Percentiles rank a stretch among this genome's conserved stretches.
Conservation (phyloP, 2,888 invertebrate genomes). For the Sicus ferrugineus region DNA sequence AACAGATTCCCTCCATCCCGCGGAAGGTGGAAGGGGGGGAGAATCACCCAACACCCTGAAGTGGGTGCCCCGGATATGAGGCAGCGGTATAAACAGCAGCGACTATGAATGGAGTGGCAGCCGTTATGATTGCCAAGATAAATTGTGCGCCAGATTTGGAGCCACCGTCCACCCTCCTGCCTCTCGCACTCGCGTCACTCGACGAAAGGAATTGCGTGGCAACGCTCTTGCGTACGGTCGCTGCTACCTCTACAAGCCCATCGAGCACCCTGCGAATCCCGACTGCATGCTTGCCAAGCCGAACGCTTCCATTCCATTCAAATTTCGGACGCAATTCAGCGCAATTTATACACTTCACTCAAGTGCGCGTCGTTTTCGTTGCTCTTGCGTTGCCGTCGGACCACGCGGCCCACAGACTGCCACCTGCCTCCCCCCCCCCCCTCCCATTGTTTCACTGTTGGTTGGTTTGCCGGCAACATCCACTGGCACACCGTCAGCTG, state of each 20-base stretch:
- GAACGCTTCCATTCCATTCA: background rate
- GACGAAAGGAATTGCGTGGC: constrained; percentile 11
- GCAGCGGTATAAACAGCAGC: constrained; percentile 32
- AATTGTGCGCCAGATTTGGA: constrained; percentile 17
- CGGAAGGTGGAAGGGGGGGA: too few species aligned
- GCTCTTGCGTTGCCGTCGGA: background rate
- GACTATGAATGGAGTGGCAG: constrained; percentile 32
- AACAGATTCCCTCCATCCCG: too few species aligned
- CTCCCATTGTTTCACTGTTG: too few species aligned
- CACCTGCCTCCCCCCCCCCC: background rate
- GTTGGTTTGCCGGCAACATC: background rate
- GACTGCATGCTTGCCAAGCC: constrained; percentile 1
- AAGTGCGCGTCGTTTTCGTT: constrained; percentile 20
- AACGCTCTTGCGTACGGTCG: background rate
- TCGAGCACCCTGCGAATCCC: background rate
- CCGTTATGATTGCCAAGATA: constrained; percentile 26
- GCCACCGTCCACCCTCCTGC: too few species aligned
- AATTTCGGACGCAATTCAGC: constrained; percentile 25
- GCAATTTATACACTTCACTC: constrained; percentile 33
- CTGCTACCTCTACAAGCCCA: background rate
- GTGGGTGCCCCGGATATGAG: too few species aligned
- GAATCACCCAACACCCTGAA: constrained; percentile 23
- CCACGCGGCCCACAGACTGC: background rate
- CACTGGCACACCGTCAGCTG: constrained; percentile 3
- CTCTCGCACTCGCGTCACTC: background rate